phyloP scores from a whole-genome alignment of 2,113 vertebrate genomes.

The Sciurus niger region DNA sequence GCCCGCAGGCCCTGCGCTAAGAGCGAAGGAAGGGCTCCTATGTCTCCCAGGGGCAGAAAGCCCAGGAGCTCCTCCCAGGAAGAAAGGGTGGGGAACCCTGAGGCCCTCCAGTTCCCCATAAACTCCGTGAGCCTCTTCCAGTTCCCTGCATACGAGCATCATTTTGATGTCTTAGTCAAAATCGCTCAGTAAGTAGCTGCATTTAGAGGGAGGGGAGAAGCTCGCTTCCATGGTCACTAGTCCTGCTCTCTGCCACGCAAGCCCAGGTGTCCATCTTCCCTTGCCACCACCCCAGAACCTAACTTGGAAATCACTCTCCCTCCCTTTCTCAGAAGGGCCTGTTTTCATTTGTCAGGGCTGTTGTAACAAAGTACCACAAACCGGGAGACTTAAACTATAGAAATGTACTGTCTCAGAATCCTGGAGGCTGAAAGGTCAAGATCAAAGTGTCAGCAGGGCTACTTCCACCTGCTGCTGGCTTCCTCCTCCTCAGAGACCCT shows the following conservation, averaged over 20 bases:
- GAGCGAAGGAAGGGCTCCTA: accelerated
- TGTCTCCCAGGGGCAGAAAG: neutral
- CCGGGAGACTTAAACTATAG: accelerated
- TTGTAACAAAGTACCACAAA: neutral
- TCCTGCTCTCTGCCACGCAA: neutral
- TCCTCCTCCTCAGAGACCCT: neutral
- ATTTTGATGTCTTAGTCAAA: neutral
- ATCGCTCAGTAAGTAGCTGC: neutral
- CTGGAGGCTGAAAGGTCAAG: neutral
- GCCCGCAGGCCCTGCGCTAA: neutral
- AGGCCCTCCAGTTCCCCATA: neutral
- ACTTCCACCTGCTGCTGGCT: no score
- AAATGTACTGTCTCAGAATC: accelerated
- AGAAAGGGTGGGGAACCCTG: neutral
- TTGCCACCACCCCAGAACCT: neutral
- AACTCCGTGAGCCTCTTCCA: neutral
- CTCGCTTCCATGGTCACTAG: accelerated
- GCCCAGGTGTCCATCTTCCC: accelerated
- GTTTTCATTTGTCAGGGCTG: neutral
- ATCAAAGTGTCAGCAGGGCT: accelerated
- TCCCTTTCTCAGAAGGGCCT: neutral
- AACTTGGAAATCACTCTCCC: neutral
- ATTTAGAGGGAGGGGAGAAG: neutral
- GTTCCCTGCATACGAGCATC: neutral
- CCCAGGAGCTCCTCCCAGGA: neutral